These are phyloP conservation scores for Heliconius charithonia DNA, from an alignment of 2,888 invertebrate genomes.

Conservation along the genomic window DNA sequence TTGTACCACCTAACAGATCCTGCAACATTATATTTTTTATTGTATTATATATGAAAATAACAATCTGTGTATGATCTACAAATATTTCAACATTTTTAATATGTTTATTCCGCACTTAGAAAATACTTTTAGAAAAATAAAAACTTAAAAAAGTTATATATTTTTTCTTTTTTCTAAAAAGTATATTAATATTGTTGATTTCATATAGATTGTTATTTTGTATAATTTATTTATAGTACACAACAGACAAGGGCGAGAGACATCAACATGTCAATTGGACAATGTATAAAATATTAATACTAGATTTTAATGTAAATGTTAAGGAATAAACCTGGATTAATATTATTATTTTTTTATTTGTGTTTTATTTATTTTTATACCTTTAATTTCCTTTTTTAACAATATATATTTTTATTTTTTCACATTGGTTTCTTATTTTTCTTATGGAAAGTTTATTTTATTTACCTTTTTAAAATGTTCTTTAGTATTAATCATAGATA, in stretches of 20 bases:
- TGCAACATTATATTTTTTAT: neutral
- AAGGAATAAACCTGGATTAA: slow-evolving; percentile 83
- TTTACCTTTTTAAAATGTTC: neutral
- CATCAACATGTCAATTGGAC: slow-evolving; percentile 72
- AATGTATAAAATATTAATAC: slow-evolving; percentile 81
- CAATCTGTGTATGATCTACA: neutral
- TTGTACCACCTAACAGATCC: slow-evolving; percentile 61
- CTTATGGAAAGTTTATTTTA: neutral
- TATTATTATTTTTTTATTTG: slow-evolving; percentile 77
- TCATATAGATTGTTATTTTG: slow-evolving; percentile 49
- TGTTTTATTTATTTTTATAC: slow-evolving; percentile 67
- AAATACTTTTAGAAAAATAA: too few relatives aligned
- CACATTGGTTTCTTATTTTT: slow-evolving; percentile 7
- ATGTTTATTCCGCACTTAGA: too few relatives aligned
- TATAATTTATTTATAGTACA: slow-evolving; percentile 58
- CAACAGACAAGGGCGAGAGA: slow-evolving; percentile 67
- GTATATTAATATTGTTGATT: neutral
- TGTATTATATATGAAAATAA: neutral
- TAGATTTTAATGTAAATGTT: slow-evolving; percentile 80
- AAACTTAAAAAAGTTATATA: too few relatives aligned
- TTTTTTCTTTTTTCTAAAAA: too few relatives aligned
- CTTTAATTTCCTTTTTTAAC: slow-evolving; percentile 49
- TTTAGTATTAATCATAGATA: slow-evolving; percentile 18
- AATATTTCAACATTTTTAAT: neutral
- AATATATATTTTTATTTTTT: slow-evolving; percentile 38